These are phyloP conservation scores for Apoderus coryli DNA, from an alignment of 2,888 invertebrate species.

Conservation along the genomic window DNA sequence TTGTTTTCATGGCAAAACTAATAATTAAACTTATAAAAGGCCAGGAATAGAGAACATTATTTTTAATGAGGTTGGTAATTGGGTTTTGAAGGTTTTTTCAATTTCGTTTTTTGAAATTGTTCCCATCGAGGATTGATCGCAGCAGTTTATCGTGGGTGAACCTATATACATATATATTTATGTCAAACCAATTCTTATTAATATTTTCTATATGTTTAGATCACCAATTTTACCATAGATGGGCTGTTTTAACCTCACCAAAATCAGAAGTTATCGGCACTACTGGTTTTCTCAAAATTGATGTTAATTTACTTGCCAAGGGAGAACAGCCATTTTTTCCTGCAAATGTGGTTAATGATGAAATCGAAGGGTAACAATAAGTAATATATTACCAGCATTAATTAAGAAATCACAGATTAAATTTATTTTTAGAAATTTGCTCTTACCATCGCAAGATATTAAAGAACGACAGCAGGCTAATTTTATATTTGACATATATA, in stretches of 20 bases:
- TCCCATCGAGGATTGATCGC: too few species aligned
- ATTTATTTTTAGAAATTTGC: slow-evolving; percentile 42
- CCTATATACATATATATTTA: too few species aligned
- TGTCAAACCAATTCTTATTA: too few species aligned
- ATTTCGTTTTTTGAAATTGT: too few species aligned
- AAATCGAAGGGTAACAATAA: slow-evolving; percentile 58
- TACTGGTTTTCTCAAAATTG: slow-evolving; percentile 69
- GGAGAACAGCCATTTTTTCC: slow-evolving; percentile 48
- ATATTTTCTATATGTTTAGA: slow-evolving; percentile 33
- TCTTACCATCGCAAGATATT: slow-evolving; percentile 42
- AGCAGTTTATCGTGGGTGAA: too few species aligned
- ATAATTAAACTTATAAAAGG: too few species aligned
- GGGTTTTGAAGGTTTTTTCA: too few species aligned
- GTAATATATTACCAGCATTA: too few species aligned
- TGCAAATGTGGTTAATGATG: slow-evolving; percentile 42
- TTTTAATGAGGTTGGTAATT: too few species aligned
- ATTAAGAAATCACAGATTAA: too few species aligned
- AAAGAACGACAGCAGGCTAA: slow-evolving; percentile 37
- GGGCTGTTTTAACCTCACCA: slow-evolving; percentile 62
- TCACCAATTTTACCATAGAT: slow-evolving; percentile 73
- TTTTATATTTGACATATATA: slow-evolving; percentile 41
- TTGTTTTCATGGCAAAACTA: too few species aligned
- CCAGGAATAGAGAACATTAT: too few species aligned
- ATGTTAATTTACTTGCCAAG: slow-evolving; percentile 57
- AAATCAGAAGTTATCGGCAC: slow-evolving; percentile 33